These are phyloP conservation scores for Caenorhabditis sinica DNA, from an alignment of 2,888 invertebrate genomes.

Conservation along the genomic window DNA sequence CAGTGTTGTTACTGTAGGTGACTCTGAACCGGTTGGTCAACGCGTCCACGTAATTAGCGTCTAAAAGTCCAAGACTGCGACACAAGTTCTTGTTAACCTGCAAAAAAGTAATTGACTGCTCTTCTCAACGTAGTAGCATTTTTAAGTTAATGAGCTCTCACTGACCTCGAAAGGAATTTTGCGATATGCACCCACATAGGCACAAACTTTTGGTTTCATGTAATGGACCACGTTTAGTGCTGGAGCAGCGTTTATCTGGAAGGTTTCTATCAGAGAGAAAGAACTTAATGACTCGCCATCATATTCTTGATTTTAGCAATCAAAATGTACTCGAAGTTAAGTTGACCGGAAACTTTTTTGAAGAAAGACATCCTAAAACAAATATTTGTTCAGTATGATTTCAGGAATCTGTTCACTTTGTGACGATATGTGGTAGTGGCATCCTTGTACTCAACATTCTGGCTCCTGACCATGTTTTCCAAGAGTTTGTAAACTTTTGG, in stretches of 20 bases:
- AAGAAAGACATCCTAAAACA: slow-evolving; percentile 76
- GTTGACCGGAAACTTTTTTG: slow-evolving; percentile 66
- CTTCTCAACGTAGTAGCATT: not conserved
- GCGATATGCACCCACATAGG: slow-evolving; percentile 74
- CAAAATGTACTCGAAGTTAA: slow-evolving; percentile 73
- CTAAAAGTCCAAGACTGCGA: slow-evolving; percentile 60
- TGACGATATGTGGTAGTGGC: slow-evolving; percentile 69
- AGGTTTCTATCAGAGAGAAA: no score
- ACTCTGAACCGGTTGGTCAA: slow-evolving; percentile 65
- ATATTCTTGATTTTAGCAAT: slow-evolving; percentile 74
- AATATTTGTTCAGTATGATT: not conserved
- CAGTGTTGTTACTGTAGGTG: slow-evolving; percentile 70
- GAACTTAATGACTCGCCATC: slow-evolving; percentile 45
- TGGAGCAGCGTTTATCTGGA: slow-evolving; percentile 70
- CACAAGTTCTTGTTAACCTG: slow-evolving; percentile 64
- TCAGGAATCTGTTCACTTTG: slow-evolving; percentile 51
- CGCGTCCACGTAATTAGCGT: slow-evolving; percentile 65
- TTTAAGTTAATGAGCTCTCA: not conserved
- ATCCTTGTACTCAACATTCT: slow-evolving; percentile 72
- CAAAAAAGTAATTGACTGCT: slow-evolving; percentile 12
- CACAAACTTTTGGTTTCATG: slow-evolving; percentile 75
- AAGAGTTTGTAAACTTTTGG: slow-evolving; percentile 69
- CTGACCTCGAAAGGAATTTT: slow-evolving; percentile 68
- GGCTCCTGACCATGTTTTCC: slow-evolving; percentile 80
- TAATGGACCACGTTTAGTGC: slow-evolving; percentile 75